These are phyloP conservation scores for Hyaena hyaena DNA, from an alignment of 2,113 vertebrate genomes.

Conservation along the genomic window DNA sequence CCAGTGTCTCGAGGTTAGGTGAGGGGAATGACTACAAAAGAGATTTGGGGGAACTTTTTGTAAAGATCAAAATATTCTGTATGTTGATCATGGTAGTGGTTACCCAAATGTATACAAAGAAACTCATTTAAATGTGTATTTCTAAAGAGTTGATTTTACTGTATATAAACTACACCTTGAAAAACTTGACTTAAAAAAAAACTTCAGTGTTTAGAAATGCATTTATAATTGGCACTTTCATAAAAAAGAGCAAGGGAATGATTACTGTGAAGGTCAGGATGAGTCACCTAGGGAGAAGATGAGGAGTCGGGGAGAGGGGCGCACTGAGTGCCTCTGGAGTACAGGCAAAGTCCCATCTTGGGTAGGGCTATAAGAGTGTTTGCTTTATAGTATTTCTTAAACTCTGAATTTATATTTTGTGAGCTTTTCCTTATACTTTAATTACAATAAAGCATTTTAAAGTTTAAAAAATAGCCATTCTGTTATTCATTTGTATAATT, in stretches of 20 bases:
- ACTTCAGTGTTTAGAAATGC: background rate
- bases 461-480: background rate
- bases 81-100: background rate
- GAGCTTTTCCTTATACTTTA: background rate
- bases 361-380: background rate
- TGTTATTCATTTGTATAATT: background rate
- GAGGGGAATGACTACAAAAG: background rate
- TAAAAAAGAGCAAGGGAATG: background rate
- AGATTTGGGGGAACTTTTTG: background rate
- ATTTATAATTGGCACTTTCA: background rate
- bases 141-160: background rate
- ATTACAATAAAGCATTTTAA: background rate
- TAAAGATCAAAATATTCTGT: background rate
- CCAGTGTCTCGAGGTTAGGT: background rate
- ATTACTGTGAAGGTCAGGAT: background rate
- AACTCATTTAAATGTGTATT: background rate
- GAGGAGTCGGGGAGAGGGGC: background rate
- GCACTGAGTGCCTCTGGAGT: background rate
- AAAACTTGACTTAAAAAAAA: background rate
- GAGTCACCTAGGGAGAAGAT: background rate
- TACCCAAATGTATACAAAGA: background rate
- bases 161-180: background rate
- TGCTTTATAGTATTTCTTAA: background rate
- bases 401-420: conserved; percentile 9
- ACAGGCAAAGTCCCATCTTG: background rate